Percentiles rank a stretch among this genome's conserved stretches.
Evolutionary conservation across 2,113 vertebrate genomes (phyloP).

Genomic region (Campylomormyrus numenius): DNA sequence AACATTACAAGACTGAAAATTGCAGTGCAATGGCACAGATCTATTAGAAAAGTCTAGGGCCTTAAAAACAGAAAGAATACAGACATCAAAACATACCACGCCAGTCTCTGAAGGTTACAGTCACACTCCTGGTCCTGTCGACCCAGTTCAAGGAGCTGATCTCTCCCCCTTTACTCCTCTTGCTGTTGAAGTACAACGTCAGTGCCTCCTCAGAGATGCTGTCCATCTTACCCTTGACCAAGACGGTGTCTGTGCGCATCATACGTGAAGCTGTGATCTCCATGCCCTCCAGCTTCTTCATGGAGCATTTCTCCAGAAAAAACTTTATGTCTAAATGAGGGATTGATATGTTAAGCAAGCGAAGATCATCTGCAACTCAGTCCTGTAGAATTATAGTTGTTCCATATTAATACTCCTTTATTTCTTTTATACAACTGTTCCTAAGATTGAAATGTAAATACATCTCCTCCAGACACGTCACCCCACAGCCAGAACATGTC

Average conservation of each 20-base stretch:
- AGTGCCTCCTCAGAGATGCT: slow-evolving; percentile 29
- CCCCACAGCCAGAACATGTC: background rate
- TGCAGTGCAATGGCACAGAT: background rate
- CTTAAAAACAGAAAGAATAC: background rate
- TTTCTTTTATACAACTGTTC: background rate
- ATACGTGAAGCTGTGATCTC: slow-evolving; percentile 33
- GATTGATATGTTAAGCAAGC: background rate
- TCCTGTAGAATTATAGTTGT: background rate
- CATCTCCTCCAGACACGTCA: background rate
- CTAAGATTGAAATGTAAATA: background rate
- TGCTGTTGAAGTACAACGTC: slow-evolving; percentile 39
- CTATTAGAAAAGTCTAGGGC: background rate
- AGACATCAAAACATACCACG: slow-evolving; percentile 29
- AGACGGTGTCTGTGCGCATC: slow-evolving; percentile 35
- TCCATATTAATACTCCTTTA: background rate
- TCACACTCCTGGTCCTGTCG: slow-evolving; percentile 17
- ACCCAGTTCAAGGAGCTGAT: slow-evolving; percentile 30
- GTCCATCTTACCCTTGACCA: slow-evolving; percentile 39
- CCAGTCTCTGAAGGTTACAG: slow-evolving; percentile 37
- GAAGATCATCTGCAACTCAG: background rate
- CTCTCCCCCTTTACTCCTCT: slow-evolving; percentile 37
- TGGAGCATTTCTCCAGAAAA: slow-evolving; percentile 37
- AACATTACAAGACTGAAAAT: background rate
- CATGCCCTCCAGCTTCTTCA: slow-evolving; percentile 33
- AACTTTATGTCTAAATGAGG: slow-evolving; percentile 30